A percentile compares a stretch with the other conserved stretches of the same genome.
Conservation (phyloP, 2,888 invertebrate species). For the Caenorhabditis zanzibari region DNA sequence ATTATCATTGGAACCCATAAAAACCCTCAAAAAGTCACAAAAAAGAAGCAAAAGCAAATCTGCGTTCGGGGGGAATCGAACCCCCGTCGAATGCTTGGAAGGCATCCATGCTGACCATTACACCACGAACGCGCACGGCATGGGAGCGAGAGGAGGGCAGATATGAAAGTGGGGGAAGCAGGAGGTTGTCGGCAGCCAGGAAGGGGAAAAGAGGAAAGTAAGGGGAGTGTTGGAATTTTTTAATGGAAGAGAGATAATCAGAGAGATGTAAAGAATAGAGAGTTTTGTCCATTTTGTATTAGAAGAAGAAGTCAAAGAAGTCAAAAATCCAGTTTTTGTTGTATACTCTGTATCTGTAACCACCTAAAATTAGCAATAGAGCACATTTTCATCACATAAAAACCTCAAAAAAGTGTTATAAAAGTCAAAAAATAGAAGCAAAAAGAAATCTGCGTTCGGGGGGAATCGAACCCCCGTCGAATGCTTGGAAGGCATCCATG, state of each 20-base stretch:
- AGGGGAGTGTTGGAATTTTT: too few species aligned
- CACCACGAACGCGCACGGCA: constrained; percentile 71
- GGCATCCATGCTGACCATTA: constrained; percentile 79
- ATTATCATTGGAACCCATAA: too few species aligned
- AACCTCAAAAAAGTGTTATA: not conserved
- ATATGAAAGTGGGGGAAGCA: too few species aligned
- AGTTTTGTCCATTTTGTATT: not conserved
- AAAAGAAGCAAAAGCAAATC: constrained; percentile 33
- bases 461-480: constrained; percentile 79
- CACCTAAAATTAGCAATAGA: not conserved
- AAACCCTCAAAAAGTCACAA: too few species aligned
- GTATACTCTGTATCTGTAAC: not conserved
- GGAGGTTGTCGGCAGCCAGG: too few species aligned
- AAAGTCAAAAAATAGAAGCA: not conserved
- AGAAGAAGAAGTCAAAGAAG: too few species aligned
- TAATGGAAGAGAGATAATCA: too few species aligned
- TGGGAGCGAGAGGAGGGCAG: too few species aligned
- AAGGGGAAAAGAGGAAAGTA: too few species aligned
- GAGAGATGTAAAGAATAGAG: too few species aligned
- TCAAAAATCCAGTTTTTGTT: not conserved
- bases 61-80: constrained; percentile 77
- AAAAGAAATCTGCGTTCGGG: constrained; percentile 72
- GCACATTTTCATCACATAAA: not conserved
- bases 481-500: constrained; percentile 79
- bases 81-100: constrained; percentile 79